phyloP scores from a whole-genome alignment of 23 tunicate species.

The Aplidium turbinatum region DNA sequence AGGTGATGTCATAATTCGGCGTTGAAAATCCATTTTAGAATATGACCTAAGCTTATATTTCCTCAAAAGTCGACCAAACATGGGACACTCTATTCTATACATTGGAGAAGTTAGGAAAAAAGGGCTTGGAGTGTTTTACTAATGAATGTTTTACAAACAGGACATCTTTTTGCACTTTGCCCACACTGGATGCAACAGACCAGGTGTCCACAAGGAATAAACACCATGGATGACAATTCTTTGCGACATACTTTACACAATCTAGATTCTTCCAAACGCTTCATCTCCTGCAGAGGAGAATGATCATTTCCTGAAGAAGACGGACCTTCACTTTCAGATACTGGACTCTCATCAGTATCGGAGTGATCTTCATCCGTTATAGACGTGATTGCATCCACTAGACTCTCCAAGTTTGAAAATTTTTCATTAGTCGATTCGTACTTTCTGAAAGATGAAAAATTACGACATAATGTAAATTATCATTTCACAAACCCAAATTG shows the following conservation, averaged over 20 bases:
- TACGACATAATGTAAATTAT: no score
- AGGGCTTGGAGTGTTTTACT: constrained; percentile 9
- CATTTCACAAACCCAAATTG: no score
- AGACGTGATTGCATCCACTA: constrained; percentile 11
- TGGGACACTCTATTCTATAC: no score
- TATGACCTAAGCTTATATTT: no score
- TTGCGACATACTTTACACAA: constrained; percentile 48
- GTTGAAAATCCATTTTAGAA: no score
- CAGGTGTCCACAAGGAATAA: constrained; percentile 72
- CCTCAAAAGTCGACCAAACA: no score
- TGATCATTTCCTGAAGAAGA: neutral
- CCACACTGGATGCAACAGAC: constrained; percentile 43
- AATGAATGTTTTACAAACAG: constrained; percentile 34
- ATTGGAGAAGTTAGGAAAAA: constrained; percentile 15
- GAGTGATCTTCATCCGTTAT: neutral
- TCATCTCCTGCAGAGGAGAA: constrained; percentile 18
- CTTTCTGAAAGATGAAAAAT: neutral
- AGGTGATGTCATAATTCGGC: no score
- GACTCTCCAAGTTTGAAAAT: constrained; percentile 3
- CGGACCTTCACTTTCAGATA: neutral
- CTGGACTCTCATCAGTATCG: neutral
- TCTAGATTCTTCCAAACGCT: constrained; percentile 35
- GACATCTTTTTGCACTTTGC: constrained; percentile 31
- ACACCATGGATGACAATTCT: constrained; percentile 37
- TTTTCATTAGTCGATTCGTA: neutral